Conservation (phyloP, 2,797 vertebrate genomes). For the Falco biarmicus region DNA sequence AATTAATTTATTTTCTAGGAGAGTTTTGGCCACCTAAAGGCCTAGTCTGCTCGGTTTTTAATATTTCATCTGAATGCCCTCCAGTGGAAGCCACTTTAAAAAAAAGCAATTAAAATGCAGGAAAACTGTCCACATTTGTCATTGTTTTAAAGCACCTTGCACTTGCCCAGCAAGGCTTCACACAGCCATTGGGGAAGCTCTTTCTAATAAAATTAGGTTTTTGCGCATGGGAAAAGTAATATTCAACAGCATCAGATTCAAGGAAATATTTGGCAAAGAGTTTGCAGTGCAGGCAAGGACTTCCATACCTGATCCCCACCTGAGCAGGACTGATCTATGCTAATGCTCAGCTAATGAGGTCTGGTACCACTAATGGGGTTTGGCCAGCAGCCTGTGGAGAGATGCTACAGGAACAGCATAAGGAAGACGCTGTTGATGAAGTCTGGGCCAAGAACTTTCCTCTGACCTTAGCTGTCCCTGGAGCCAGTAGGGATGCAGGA, state of each 20-base stretch:
- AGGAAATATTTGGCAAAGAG: neutral
- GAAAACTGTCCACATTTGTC: neutral
- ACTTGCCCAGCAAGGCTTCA: neutral
- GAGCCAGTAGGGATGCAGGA: neutral
- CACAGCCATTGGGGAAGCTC: fast-evolving
- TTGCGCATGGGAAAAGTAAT: fast-evolving
- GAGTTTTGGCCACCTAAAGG: neutral
- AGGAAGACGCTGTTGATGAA: neutral
- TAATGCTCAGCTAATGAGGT: neutral
- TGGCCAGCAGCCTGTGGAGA: neutral
- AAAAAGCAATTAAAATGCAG: neutral
- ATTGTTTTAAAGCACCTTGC: neutral
- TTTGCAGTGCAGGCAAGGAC: neutral
- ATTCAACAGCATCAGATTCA: neutral
- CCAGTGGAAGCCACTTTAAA: neutral
- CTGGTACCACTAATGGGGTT: neutral
- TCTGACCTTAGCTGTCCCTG: neutral
- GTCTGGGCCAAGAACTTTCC: neutral
- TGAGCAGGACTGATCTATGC: neutral
- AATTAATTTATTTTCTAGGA: neutral
- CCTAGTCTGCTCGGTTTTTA: neutral
- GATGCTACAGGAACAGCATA: neutral
- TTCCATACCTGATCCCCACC: neutral
- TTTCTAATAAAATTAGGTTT: neutral
- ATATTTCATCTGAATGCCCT: neutral